A percentile compares a stretch with the other conserved stretches of the same genome.
These are phyloP conservation scores for Lapara coniferarum DNA, from an alignment of 2,888 invertebrate species.

Conservation along the genomic window DNA sequence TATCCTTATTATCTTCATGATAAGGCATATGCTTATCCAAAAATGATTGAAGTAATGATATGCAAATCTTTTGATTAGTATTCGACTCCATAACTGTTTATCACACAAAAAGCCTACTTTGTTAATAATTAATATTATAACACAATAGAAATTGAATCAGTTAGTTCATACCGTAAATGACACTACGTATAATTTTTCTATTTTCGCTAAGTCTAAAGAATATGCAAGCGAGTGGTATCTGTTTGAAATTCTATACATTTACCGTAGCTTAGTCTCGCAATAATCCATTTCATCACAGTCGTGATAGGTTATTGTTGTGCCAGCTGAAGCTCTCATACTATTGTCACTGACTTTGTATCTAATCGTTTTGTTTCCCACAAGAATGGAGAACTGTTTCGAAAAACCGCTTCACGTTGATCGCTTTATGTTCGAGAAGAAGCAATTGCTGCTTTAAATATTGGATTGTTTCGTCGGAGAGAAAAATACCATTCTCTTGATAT, in stretches of 20 bases:
- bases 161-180: no score
- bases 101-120: no score
- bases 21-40: background rate
- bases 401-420: conserved; percentile 11
- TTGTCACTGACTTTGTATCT: conserved; percentile 19
- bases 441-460: conserved; percentile 6
- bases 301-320: conserved; percentile 19
- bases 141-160: no score
- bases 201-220: background rate
- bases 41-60: no score
- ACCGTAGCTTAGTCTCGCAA: background rate
- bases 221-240: background rate
- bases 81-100: no score
- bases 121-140: no score
- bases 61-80: no score
- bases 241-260: background rate
- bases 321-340: background rate
- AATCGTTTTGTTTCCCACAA: conserved; percentile 19
- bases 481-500: background rate
- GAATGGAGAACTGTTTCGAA: conserved; percentile 10
- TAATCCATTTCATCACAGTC: conserved; percentile 20
- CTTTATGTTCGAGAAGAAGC: conserved; percentile 7
- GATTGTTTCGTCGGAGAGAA: background rate
- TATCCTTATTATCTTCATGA: no score
- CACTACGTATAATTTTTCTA: no score